Evolutionary conservation across 2,113 vertebrate species (phyloP).

Genomic region (Petrocephalus zakoni): DNA sequence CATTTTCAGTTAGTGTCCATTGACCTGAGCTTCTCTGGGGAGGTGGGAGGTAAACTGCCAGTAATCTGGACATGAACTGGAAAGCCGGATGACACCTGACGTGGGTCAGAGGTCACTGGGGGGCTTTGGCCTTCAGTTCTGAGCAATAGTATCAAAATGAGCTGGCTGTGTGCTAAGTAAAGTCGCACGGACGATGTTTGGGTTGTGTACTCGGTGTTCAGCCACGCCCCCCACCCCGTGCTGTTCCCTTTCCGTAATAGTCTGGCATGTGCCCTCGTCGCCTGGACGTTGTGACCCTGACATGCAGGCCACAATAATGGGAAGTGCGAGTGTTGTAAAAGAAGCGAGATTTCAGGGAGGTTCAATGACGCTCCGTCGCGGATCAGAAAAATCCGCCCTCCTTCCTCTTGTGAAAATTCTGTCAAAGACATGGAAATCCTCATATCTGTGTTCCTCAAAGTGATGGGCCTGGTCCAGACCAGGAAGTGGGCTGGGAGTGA

Average conservation of each 20-base stretch:
- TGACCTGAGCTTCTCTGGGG: background rate
- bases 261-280: background rate
- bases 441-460: background rate
- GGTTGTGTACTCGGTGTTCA: background rate
- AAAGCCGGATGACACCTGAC: background rate
- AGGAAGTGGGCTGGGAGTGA: background rate
- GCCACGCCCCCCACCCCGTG: background rate
- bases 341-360: conserved; percentile 11
- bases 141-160: background rate
- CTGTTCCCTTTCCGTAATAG: background rate
- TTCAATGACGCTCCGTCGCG: background rate
- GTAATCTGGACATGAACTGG: background rate
- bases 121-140: background rate
- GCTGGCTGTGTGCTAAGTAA: background rate
- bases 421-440: background rate
- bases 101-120: background rate
- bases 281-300: background rate
- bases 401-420: background rate
- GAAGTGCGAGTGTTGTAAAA: background rate
- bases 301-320: background rate
- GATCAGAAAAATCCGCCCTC: background rate
- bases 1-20: background rate
- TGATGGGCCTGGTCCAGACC: background rate
- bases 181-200: background rate
- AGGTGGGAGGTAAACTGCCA: background rate